Base-by-base conservation (phyloP, 2,888 invertebrate genomes). In the Galerucella nymphaeae region DNA sequence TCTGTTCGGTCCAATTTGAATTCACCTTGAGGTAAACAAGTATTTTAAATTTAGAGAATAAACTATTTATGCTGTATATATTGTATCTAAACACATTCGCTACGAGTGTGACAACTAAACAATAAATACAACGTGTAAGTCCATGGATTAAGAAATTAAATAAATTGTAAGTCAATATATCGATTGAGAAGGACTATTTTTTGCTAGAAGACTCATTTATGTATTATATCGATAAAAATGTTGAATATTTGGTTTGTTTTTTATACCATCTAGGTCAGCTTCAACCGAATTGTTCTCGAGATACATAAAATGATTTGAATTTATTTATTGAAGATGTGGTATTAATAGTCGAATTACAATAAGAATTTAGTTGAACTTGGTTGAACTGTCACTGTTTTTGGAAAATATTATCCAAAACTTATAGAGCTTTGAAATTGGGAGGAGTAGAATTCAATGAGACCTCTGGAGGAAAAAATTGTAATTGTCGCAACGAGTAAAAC, bases 41-140 rank as follows among this genome's bases (percentile, higher is more conserved):
- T 58, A 58, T 14, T 30, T 14, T 13, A 14, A 63, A 10, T 63
- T 45, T 62, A 42, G 59, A 16, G 66, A 71, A 64, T 13, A 9
- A 8, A 20, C 42, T 48, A 30, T 45, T 63, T 10, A 63, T 20
- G 48, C 48, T 63, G 63, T 68, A 58, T 45, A 68, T 57, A 68
- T 61, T 13, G 14, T 45, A 45, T 45, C 13, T 41, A 14, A 66
- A 66, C 72, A 78, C 77, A 77, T 75, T 76, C 77, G 70, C 66
- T 69, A 68, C 69, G 76, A 71, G 76, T 80, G 80, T 80, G 79
- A 80, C 79, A 73, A 77, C 30, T 79, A 75, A 77, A 80, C 80
- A 81, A 80, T 80, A 80, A 79, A 41, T 23, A 41, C 13, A 58
- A 41, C 30, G n/a, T 62, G 16, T 62, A 62, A 42, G 61, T 62